Conservation (phyloP, 2,113 vertebrate genomes). For the Gnathonemus echidnorhynchus region DNA sequence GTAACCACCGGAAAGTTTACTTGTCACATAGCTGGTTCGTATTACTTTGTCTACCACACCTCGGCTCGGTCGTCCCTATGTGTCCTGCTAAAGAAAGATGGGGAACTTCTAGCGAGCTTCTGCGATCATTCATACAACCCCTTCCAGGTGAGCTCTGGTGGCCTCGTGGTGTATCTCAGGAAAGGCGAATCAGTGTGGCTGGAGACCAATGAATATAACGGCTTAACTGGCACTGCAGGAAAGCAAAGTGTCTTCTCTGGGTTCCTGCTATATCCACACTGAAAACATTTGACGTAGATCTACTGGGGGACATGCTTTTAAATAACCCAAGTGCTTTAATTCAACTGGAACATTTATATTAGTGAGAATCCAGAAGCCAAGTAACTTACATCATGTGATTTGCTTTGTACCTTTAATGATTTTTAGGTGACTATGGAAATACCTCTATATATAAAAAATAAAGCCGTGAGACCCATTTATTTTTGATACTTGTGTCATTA, state of each 20-base stretch:
- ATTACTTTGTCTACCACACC: slow-evolving; percentile 69
- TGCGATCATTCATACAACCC: slow-evolving; percentile 62
- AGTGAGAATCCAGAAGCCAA: background rate
- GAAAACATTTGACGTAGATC: background rate
- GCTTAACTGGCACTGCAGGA: slow-evolving; percentile 55
- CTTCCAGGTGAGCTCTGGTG: slow-evolving; percentile 67
- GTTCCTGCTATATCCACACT: slow-evolving; percentile 70
- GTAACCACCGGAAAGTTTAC: slow-evolving; percentile 59
- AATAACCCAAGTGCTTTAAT: background rate
- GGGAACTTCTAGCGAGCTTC: slow-evolving; percentile 49
- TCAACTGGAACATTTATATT: background rate
- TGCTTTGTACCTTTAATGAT: background rate
- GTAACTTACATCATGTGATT: background rate
- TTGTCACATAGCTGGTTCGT: slow-evolving; percentile 61
- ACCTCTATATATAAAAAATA: background rate
- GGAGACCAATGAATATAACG: slow-evolving; percentile 55
- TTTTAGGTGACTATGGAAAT: background rate
- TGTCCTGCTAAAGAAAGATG: slow-evolving; percentile 32
- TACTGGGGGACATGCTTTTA: background rate
- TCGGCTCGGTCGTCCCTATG: slow-evolving; percentile 63
- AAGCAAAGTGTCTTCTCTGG: slow-evolving; percentile 71
- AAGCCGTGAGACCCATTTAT: background rate
- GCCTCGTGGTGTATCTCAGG: slow-evolving; percentile 45
- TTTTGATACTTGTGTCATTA: background rate
- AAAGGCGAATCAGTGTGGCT: slow-evolving; percentile 61